Evolutionary conservation across 37 sponge, comb jelly and placozoan genomes (phyloP), one percentile per base, ranked within the genome.

Genomic region (Beroe forskalii): DNA sequence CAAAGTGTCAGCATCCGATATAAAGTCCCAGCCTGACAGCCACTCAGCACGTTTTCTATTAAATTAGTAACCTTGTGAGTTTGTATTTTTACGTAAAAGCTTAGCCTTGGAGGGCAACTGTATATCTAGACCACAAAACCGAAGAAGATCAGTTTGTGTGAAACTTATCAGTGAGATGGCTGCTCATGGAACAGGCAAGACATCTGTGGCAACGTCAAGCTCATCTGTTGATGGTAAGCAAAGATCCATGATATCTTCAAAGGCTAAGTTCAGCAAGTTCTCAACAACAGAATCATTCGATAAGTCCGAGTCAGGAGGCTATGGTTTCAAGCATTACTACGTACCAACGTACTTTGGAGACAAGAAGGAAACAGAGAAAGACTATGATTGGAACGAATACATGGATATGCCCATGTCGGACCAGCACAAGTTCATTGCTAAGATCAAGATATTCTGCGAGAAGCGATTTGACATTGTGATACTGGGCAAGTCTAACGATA

Each of bases 391-490:
- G 86, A 80, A 80, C 31, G 35, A 22, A 9, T 80, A 44, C 86
- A 80, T 80, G 86, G 40, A 44, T 24, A 41, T 23, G 24, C 86
- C 86, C 86, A 80, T 80, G 86, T 80, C 86, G 4, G 40, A 40
- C 30, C 86, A 80, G 27, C 86, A 80, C 86, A 43, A 38, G 43
- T 38, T 80, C 20, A 43, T 80, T 42, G 55, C 86, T 4, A 80
- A 80, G 55, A 23, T 80, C 22, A 80, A 80, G 86, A 80, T 80
- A 37, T 80, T 80, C 55, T 44, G 44, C 4, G 55, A 80, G 30
- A 80, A 35, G n/a, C 40, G 40, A 37, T 80, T 41, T 44, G 86
- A 80, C 40, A 43, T 80, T 3, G 86, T 80, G 27, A 44, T 80
- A 1, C 55, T 80, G 27, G 86, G 86, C 8, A 80, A 80, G 3